Base-by-base conservation (phyloP, 2,888 invertebrate genomes). In the Caenorhabditis sinica region DNA sequence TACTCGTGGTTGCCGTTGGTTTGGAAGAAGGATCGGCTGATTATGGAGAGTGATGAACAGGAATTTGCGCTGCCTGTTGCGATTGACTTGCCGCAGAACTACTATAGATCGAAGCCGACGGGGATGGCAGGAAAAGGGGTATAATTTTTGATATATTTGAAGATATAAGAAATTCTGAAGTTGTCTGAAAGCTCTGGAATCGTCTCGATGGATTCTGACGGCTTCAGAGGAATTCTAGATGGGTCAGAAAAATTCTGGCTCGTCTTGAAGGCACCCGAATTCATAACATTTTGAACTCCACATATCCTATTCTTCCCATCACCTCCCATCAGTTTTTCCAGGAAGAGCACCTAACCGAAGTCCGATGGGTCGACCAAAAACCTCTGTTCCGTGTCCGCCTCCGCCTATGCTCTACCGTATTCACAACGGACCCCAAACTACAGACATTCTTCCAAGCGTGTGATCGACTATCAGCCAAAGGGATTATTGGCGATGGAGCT, bases 1-100 rank as follows among this genome's bases (percentile, higher is more conserved):
- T 97, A 96, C 93, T 95, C 97, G 0, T 99, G 98, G 98, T 94
- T 96, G 83, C 96, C 97, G 0, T 94, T 98, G 56, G 94, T 97
- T 71, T 95, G 95, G 87, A 96, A 96, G 89, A 89, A 89, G 69
- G 89, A 89, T 66, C 82, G 88, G 91, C 93, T 43, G 90, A 96
- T 96, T 93, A 94, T 97, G 86, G 95, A 95, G 80, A 95, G 96
- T 73, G 97, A 97, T 91, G 95, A 96, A 87, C 96, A 96, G 90
- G 94, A 91, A 28, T 87, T 90, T 33, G 69, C 94, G 86, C 94
- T 97, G 88, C 95, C 97, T 0, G 96, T 98, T 53, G 96, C 98
- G 0, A 95, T 96, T 13, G 95, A 96, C 93, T 94, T 98, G 83
- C 97, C 97, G 0, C 94, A 96, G 6, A 96, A 96, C 58, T 98